Base-by-base conservation (phyloP, 1,140 invertebrate species). In the Cheumatopsyche charites region DNA sequence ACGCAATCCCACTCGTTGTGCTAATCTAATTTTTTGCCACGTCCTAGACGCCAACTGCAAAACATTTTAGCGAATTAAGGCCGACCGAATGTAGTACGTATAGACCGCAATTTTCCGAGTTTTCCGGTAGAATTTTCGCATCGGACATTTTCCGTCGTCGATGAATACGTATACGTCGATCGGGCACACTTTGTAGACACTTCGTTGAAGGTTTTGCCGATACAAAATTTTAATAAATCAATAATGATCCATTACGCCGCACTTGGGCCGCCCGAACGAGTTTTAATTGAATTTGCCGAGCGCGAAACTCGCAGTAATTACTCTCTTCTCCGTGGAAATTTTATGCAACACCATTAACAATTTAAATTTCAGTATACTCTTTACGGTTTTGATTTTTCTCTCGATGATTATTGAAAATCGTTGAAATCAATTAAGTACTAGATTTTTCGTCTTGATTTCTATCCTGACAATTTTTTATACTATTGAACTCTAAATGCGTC, bases 211-310 rank as follows among this genome's bases (percentile, higher is more conserved):
- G 43, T 25, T 25, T 12, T 26, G 12, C 55, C 23, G 55, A 47
- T 47, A 47, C 43, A 25, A 58, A 58, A 58, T 58, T 58, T 58
- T 25, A 58, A 58, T 58, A 58, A 58, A 58, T 58, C 55, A 58
- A 58, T 58, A 58, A 58, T 58, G 55, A 58, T 58, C 55, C 55
- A 58, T 25, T 52, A 21, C 17, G 17, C 21, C 12, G 55, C 25
- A 58, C 23, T 58, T 58, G 13, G 23, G 55, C 7, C 19, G 7
- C 29, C 29, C 21, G 55, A 58, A 58, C 55, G 55, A 58, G 55
- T 58, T 58, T 58, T 58, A 58, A 58, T 58, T 58, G 55, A 58
- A 58, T 58, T 58, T 58, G 21, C 21, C 19, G 23, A 25, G 23
- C 55, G 55, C 55, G 21, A 2, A 58, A 58, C 55, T 58, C 55